phyloP scores from a whole-genome alignment of 2,113 vertebrate genomes.

The Panthera leo region DNA sequence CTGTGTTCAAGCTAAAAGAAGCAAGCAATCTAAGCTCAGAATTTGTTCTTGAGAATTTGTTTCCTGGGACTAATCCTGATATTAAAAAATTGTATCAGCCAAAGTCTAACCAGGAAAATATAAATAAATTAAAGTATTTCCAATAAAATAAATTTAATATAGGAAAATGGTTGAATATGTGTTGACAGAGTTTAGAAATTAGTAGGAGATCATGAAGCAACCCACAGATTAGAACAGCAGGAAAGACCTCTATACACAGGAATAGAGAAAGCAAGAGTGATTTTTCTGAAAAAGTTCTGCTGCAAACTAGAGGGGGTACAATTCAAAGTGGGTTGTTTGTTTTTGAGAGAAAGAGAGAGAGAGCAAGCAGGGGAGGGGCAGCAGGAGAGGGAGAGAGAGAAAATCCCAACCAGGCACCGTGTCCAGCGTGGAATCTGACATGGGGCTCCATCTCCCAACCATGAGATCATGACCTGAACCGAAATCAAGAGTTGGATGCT shows the following conservation, averaged over 20 bases:
- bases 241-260: neutral
- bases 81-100: neutral
- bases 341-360: too few relatives aligned
- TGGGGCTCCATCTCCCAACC: too few relatives aligned
- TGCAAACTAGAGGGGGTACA: neutral
- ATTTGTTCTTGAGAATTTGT: neutral
- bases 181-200: neutral
- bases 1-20: constrained; percentile 12
- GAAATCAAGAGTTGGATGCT: too few relatives aligned
- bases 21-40: neutral
- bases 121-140: neutral
- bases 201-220: neutral
- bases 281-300: neutral
- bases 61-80: neutral
- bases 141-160: neutral
- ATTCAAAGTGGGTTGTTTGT: neutral
- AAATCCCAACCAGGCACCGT: too few relatives aligned
- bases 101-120: constrained; percentile 15
- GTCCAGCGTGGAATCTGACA: too few relatives aligned
- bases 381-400: too few relatives aligned
- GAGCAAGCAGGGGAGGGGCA: too few relatives aligned
- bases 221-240: neutral
- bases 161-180: neutral
- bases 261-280: neutral
- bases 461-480: too few relatives aligned